Conservation (phyloP, 2,888 invertebrate species). For the Scaptomyza reducta region DNA sequence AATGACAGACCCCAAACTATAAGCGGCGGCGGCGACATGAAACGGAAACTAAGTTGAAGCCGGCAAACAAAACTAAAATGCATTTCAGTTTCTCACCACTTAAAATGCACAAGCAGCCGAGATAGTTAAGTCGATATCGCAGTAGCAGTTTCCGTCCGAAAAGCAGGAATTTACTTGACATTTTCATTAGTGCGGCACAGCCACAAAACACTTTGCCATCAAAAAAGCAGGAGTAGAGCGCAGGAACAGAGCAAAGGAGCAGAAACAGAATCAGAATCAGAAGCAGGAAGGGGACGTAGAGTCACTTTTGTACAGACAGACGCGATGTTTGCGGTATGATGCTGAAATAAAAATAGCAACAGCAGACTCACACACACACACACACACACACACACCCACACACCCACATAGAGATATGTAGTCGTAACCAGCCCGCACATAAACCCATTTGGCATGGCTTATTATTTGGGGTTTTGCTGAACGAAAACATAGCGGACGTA, state of each 20-base stretch:
- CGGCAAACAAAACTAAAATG: conserved; percentile 59
- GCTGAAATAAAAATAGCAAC: conserved; percentile 63
- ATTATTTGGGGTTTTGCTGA: conserved; percentile 71
- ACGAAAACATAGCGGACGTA: conserved; percentile 63
- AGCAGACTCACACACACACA: conserved; percentile 2
- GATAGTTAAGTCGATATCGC: conserved; percentile 83
- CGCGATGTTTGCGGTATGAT: conserved; percentile 72
- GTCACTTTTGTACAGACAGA: conserved; percentile 58
- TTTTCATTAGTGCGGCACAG: conserved; percentile 81
- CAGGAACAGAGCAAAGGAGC: conserved; percentile 1
- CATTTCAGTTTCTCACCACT: conserved; percentile 56
- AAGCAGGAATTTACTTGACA: conserved; percentile 83
- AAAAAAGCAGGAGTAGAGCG: conserved; percentile 4
- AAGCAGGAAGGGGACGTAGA: conserved; percentile 15
- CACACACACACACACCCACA: background rate
- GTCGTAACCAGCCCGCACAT: conserved; percentile 19
- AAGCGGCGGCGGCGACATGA: conserved; percentile 54
- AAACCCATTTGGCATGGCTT: conserved; percentile 79
- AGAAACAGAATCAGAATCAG: background rate
- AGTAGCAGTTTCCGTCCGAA: conserved; percentile 81
- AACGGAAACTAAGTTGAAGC: conserved; percentile 75
- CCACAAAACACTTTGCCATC: conserved; percentile 75
- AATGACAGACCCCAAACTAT: conserved; percentile 24
- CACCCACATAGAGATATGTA: background rate
- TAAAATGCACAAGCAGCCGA: conserved; percentile 56